A percentile compares a stretch with the other conserved stretches of the same genome.
Evolutionary conservation across 2,797 vertebrate genomes (phyloP).

Genomic region (Dicrostonyx torquatus): DNA sequence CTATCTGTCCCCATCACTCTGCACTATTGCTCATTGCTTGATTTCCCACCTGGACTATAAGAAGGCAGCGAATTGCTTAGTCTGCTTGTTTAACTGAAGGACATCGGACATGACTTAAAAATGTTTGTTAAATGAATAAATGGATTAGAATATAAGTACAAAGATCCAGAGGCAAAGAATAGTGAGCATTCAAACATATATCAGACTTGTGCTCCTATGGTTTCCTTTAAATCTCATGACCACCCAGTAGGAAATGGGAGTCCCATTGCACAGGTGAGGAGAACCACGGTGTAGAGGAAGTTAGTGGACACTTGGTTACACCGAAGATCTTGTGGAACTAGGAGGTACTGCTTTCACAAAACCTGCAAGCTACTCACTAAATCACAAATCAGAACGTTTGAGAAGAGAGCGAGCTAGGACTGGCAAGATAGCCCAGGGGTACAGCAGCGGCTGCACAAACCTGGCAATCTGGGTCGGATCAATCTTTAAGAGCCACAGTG

Average conservation of each 20-base stretch:
- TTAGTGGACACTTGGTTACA: constrained; percentile 8
- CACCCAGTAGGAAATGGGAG: not conserved
- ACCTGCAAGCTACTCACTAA: not conserved
- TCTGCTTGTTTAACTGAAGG: not conserved
- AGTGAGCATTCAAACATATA: not conserved
- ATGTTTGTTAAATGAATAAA: constrained; percentile 30
- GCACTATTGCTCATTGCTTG: not conserved
- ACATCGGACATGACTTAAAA: not conserved
- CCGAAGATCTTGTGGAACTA: constrained; percentile 10
- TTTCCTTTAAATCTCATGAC: constrained; percentile 37
- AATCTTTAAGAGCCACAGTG: not conserved
- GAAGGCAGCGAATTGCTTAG: not conserved
- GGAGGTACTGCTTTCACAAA: constrained; percentile 20
- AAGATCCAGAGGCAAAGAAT: not conserved
- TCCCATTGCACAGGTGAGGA: constrained; percentile 37
- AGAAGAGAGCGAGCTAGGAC: not conserved
- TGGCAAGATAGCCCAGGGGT: not conserved
- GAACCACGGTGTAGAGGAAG: not conserved
- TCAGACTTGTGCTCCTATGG: not conserved
- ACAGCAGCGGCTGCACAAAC: not conserved
- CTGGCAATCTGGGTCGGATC: not conserved
- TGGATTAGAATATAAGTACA: constrained; percentile 16
- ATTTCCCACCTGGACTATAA: not conserved
- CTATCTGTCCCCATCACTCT: not conserved
- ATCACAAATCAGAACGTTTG: not conserved